Evolutionary conservation across 2,797 vertebrate species (phyloP), one percentile per base, ranked within the genome.

Genomic region (Channallabes apus): DNA sequence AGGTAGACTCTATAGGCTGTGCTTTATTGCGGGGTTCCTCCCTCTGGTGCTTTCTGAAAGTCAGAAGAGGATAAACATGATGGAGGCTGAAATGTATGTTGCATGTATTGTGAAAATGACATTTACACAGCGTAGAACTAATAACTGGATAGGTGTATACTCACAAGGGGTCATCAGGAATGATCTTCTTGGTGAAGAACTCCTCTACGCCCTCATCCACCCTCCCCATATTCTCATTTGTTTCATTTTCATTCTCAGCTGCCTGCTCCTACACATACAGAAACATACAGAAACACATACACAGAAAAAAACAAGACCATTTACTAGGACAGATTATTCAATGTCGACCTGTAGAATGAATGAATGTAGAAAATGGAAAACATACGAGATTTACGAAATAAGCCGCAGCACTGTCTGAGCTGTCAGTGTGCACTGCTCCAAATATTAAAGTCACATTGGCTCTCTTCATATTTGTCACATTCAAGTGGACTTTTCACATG

Each of bases 161-260:
- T 98, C 94, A 98, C 97, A 92, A 94, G 88, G 91, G 93, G 87
- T 95, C 95, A 93, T 97, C 96, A 54, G 96, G 94, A 89, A 97
- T 95, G 92, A 98, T 94, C 92, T 95, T 98, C 94, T 98, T 98
- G 89, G 96, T 95, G 90, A 99, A 99, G 94, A 99, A 99, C 90
- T 98, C 98, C 85, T 98, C 98, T 92, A 99, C 95, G 35, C 98
- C 98, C 91, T 98, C 97, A 0, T 98, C 98, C 93, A 99, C 96
- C 0, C 96, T 92, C 78, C 96, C 95, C 90, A 96, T 97, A 88
- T 94, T 95, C 86, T 96, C 95, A 88, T 94, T 95, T 89, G 94
- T 94, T 3, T 96, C 96, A 93, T 95, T 96, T 89, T 97, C 96
- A 0, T 90, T 94, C 91, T 96, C 94, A 86, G 94, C 92, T 0